These are phyloP conservation scores for Ia io DNA, from an alignment of 2,113 vertebrate genomes.

Conservation along the genomic window DNA sequence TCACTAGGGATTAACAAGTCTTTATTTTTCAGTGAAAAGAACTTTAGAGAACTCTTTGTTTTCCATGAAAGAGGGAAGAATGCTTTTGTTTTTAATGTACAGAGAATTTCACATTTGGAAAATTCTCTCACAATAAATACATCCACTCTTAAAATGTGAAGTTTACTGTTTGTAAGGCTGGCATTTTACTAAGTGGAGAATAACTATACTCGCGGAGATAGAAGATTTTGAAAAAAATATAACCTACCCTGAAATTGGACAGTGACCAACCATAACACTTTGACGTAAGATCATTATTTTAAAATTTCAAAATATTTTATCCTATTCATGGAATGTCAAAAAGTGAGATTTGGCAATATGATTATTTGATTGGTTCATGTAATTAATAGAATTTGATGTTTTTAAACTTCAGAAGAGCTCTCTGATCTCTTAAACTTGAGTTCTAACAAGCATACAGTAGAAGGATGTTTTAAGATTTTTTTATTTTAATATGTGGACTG, in stretches of 20 bases:
- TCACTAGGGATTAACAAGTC: slow-evolving; percentile 24
- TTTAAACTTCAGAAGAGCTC: not conserved
- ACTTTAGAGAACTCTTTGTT: slow-evolving; percentile 36
- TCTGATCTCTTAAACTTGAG: slow-evolving; percentile 21
- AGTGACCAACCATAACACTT: not conserved
- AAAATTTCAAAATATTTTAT: not conserved
- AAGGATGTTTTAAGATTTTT: not conserved
- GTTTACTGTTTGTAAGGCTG: not conserved
- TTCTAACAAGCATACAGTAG: not conserved
- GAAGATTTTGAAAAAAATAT: not conserved
- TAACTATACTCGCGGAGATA: not conserved
- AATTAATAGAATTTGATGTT: not conserved
- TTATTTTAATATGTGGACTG: not conserved
- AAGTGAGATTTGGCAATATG: not conserved
- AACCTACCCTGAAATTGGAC: not conserved
- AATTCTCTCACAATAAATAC: slow-evolving; percentile 10
- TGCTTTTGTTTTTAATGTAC: not conserved
- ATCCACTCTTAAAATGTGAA: slow-evolving; percentile 13
- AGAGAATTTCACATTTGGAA: slow-evolving; percentile 43
- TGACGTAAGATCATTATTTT: not conserved
- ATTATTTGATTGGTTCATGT: not conserved
- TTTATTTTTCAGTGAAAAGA: slow-evolving; percentile 33
- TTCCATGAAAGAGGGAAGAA: slow-evolving; percentile 24
- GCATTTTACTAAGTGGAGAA: not conserved
- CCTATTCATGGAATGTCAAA: not conserved